Percentiles rank a stretch among this genome's conserved stretches.
Conservation (phyloP, 2,797 vertebrate species). For the Crocidura indochinensis region DNA sequence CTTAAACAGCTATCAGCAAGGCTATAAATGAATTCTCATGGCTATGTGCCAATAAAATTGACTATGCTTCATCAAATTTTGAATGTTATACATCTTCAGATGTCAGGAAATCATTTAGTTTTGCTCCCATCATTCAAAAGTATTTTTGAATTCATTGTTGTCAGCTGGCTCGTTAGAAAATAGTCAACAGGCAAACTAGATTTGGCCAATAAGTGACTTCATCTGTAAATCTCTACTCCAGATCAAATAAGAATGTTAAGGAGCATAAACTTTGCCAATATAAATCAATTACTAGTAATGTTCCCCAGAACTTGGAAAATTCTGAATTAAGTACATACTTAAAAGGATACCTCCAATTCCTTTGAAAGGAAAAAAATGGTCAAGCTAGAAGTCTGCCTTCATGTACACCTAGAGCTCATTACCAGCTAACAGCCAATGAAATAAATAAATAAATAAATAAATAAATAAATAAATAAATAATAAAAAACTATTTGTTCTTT, state of each 20-base stretch:
- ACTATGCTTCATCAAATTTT: neutral
- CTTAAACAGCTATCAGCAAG: neutral
- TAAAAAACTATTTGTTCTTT: conserved; percentile 24
- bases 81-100: conserved; percentile 43
- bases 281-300: neutral
- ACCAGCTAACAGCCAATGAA: conserved; percentile 18
- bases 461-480: no score
- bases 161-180: conserved; percentile 9
- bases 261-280: neutral
- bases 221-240: neutral
- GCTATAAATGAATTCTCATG: neutral
- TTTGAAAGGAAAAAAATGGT: conserved; percentile 18
- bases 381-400: conserved; percentile 9
- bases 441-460: conserved; percentile 25
- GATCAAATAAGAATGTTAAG: conserved; percentile 19
- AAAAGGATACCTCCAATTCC: neutral
- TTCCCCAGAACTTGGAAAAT: conserved; percentile 11
- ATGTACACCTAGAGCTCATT: neutral
- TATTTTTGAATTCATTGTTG: neutral
- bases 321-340: conserved; percentile 49
- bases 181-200: conserved; percentile 7
- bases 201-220: no score
- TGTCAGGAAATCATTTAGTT: neutral
- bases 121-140: neutral
- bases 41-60: neutral